phyloP scores from a whole-genome alignment of 2,888 invertebrate species.

The Laspeyria flexula region DNA sequence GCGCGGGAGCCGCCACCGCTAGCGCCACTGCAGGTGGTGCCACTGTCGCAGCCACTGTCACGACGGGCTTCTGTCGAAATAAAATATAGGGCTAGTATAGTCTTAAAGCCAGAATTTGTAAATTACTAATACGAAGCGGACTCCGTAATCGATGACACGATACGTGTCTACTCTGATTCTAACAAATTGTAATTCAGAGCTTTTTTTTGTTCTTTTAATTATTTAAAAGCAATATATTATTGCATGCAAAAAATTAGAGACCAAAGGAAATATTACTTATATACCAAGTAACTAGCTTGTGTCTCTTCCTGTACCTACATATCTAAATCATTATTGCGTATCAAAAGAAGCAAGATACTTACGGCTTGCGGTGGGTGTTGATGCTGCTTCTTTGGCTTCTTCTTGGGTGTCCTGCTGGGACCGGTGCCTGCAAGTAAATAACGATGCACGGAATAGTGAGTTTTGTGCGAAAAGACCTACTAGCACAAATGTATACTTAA shows the following conservation, averaged over 20 bases:
- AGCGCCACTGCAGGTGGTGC: conserved; percentile 50
- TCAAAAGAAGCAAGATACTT: conserved; percentile 63
- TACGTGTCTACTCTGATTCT: too few relatives aligned
- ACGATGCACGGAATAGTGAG: conserved; percentile 22
- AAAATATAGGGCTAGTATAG: too few relatives aligned
- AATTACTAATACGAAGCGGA: too few relatives aligned
- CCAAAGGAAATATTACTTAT: too few relatives aligned
- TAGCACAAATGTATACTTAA: conserved; percentile 41
- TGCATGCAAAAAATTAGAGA: too few relatives aligned
- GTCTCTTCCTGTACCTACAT: too few relatives aligned
- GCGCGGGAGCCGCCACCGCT: conserved; percentile 39
- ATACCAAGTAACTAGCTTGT: too few relatives aligned
- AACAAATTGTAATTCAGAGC: too few relatives aligned
- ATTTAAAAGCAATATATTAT: too few relatives aligned
- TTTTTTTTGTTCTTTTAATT: too few relatives aligned
- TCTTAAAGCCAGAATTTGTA: too few relatives aligned
- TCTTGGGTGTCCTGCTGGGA: conserved; percentile 74
- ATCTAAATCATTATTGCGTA: background rate
- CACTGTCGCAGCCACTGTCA: conserved; percentile 22
- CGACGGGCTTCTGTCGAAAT: conserved; percentile 54
- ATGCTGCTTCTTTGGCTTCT: conserved; percentile 75
- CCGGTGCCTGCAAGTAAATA: conserved; percentile 67
- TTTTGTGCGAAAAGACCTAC: conserved; percentile 8
- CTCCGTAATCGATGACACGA: too few relatives aligned
- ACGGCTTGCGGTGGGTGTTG: conserved; percentile 70